Conservation (phyloP, 2,888 invertebrate species). For the Calephelis perditalis region DNA sequence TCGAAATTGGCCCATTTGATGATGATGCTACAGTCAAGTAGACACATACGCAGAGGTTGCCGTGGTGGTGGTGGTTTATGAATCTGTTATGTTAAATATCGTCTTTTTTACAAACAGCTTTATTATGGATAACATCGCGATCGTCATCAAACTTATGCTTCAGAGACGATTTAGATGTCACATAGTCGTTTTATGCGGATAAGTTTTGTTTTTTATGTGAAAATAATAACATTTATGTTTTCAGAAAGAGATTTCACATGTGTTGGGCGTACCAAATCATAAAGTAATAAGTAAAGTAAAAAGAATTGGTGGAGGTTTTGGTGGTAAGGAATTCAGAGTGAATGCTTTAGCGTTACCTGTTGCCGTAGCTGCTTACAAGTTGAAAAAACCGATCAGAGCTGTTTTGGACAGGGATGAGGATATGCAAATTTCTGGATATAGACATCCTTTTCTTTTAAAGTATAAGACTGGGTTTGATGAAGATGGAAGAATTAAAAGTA, state of each 20-base stretch:
- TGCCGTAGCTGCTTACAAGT: conserved; percentile 85
- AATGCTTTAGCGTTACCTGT: conserved; percentile 80
- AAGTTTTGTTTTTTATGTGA: too few species aligned
- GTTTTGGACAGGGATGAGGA: too few species aligned
- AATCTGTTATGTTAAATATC: too few species aligned
- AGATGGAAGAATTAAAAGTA: conserved; percentile 82
- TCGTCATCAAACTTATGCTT: too few species aligned
- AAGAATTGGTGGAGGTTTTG: conserved; percentile 92
- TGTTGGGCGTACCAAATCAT: conserved; percentile 81
- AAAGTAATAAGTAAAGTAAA: conserved; percentile 85
- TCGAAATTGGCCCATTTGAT: too few species aligned
- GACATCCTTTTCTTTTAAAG: conserved; percentile 87
- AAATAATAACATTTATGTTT: conserved; percentile 24
- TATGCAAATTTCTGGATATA: conserved; percentile 87
- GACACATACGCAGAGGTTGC: too few species aligned
- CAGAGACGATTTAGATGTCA: too few species aligned
- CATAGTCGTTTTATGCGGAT: too few species aligned
- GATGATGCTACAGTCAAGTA: too few species aligned
- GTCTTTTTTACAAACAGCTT: too few species aligned
- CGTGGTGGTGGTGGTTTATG: too few species aligned
- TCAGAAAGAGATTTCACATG: conserved; percentile 80
- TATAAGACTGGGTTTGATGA: conserved; percentile 86
- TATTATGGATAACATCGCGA: too few species aligned
- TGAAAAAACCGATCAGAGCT: conserved; percentile 79
- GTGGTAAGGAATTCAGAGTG: conserved; percentile 89